phyloP scores from a whole-genome alignment of 2,888 invertebrate species.

The Theodoxus fluviatilis region DNA sequence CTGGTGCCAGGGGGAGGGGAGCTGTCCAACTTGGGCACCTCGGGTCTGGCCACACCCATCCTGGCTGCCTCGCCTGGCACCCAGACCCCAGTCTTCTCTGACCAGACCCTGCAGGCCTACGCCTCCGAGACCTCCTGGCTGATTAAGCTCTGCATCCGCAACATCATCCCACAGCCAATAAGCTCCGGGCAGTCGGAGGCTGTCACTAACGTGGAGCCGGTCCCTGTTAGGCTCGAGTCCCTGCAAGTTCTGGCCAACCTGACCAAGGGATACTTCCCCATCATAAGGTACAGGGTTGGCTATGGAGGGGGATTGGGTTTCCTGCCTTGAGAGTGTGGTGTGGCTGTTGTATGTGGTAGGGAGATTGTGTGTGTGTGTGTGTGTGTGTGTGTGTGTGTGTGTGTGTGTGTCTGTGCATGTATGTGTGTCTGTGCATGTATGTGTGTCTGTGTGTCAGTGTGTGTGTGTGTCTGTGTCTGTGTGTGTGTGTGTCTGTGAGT shows the following conservation, averaged over 20 bases:
- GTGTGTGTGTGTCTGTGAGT: too few species aligned
- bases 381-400: too few species aligned
- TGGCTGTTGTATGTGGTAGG: too few species aligned
- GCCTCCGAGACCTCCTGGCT: constrained; percentile 59
- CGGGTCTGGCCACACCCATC: constrained; percentile 41
- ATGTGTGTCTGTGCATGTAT: too few species aligned
- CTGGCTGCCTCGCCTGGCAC: constrained; percentile 45
- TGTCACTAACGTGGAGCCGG: constrained; percentile 52
- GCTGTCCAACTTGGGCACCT: too few species aligned
- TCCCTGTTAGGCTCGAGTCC: constrained; percentile 80
- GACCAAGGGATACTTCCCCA: constrained; percentile 64
- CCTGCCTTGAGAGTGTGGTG: too few species aligned
- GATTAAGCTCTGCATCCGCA: constrained; percentile 59
- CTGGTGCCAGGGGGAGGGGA: too few species aligned
- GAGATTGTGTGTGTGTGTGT: too few species aligned
- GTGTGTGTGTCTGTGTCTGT: too few species aligned
- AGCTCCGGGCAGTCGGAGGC: constrained; percentile 25
- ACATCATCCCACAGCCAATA: constrained; percentile 47
- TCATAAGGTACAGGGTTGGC: constrained; percentile 56
- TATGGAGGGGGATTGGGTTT: neutral
- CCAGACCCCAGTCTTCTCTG: constrained; percentile 51
- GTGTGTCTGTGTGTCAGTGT: too few species aligned
- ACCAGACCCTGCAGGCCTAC: constrained; percentile 45
- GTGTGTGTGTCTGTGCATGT: too few species aligned
- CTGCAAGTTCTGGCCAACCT: constrained; percentile 71